Conservation (phyloP, 2,888 invertebrate genomes). For the Muschampia plurimacula region DNA sequence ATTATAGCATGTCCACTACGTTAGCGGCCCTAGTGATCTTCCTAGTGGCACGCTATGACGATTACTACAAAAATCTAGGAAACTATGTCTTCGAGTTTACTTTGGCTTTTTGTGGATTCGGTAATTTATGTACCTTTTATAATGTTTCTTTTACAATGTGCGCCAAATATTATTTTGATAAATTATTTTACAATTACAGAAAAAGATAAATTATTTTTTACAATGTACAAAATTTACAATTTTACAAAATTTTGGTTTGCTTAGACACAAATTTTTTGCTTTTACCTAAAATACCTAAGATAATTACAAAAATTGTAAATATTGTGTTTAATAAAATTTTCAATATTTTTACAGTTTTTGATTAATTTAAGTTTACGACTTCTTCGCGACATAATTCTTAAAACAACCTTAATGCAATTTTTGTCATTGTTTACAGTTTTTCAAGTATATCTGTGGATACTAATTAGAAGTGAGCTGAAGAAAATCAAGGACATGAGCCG, state of each 20-base stretch:
- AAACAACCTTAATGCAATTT: not conserved
- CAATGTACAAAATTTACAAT: no score
- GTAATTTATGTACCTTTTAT: constrained; percentile 36
- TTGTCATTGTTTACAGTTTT: constrained; percentile 47
- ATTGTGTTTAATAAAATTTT: no score
- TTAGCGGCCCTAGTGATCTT: constrained; percentile 49
- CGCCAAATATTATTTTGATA: not conserved
- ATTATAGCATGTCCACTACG: constrained; percentile 54
- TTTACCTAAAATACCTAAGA: no score
- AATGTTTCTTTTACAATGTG: not conserved
- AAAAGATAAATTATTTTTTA: no score
- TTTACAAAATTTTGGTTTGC: no score
- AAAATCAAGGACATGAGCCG: constrained; percentile 48
- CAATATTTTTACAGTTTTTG: no score
- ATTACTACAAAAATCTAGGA: constrained; percentile 19
- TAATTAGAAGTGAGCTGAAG: constrained; percentile 51
- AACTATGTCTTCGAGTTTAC: constrained; percentile 41
- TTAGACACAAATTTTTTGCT: no score
- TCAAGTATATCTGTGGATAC: constrained; percentile 51
- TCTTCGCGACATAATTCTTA: no score
- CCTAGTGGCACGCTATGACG: constrained; percentile 44
- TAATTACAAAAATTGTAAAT: no score
- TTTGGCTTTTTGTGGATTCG: constrained; percentile 44
- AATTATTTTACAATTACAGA: not conserved
- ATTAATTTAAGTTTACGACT: no score